Conservation (phyloP, 1,140 invertebrate species). For the Drosophila fuyamai region DNA sequence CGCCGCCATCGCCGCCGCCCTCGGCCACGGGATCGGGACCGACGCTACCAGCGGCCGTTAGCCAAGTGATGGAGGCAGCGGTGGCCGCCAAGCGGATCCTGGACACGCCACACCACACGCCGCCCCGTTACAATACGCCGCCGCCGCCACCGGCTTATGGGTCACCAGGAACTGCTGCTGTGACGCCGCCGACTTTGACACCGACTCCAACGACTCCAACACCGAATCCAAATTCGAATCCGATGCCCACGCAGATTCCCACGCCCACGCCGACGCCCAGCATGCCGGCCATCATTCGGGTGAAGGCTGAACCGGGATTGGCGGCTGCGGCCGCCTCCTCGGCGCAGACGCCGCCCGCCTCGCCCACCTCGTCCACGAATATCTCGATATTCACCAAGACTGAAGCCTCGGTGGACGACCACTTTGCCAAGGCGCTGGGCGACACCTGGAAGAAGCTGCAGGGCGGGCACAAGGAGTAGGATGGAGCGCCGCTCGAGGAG, state of each 20-base stretch:
- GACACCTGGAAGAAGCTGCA: constrained; percentile 96
- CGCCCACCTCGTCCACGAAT: constrained; percentile 73
- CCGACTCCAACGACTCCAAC: constrained; percentile 27
- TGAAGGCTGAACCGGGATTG: constrained; percentile 78
- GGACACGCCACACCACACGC: constrained; percentile 68
- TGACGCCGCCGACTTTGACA: constrained; percentile 25
- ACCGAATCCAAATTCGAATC: constrained; percentile 25
- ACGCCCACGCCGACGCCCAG: constrained; percentile 46
- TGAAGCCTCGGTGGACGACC: constrained; percentile 94
- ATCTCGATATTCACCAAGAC: constrained; percentile 83
- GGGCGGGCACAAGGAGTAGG: constrained; percentile 85
- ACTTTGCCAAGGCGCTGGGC: constrained; percentile 97
- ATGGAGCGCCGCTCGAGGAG: neutral
- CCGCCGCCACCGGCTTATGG: constrained; percentile 63
- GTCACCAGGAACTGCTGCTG: constrained; percentile 4
- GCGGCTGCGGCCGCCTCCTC: constrained; percentile 59
- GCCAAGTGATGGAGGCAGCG: constrained; percentile 48
- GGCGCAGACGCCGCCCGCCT: constrained; percentile 70
- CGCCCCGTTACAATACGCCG: constrained; percentile 71
- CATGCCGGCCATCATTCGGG: constrained; percentile 75
- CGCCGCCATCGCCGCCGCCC: constrained; percentile 60
- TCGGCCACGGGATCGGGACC: constrained; percentile 30
- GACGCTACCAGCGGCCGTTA: constrained; percentile 23
- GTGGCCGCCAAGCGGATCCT: constrained; percentile 13
- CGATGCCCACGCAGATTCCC: constrained; percentile 17